These are phyloP conservation scores for Haemorhous mexicanus DNA, from an alignment of 2,113 vertebrate species.

Conservation along the genomic window DNA sequence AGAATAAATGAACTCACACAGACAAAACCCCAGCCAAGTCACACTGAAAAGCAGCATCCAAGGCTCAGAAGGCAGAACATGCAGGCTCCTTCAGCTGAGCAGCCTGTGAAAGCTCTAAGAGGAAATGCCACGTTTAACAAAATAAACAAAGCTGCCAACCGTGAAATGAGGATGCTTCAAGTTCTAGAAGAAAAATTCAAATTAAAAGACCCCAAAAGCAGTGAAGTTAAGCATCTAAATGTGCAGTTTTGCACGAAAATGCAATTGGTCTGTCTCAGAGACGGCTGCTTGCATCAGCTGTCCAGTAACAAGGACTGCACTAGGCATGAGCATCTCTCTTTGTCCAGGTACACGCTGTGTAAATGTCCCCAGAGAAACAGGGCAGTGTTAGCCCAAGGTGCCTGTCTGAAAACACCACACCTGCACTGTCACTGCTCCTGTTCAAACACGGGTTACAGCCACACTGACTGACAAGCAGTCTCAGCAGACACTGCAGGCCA, in stretches of 20 bases:
- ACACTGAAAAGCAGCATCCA: neutral
- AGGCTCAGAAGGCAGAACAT: neutral
- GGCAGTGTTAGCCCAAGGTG: neutral
- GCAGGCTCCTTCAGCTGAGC: neutral
- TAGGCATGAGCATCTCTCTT: rapidly evolving
- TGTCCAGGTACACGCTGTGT: rapidly evolving
- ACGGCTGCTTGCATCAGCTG: neutral
- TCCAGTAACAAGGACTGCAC: neutral
- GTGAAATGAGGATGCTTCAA: neutral
- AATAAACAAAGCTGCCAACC: neutral
- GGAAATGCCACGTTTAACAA: neutral
- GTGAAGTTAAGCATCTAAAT: neutral
- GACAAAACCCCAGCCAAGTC: neutral
- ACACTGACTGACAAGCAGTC: neutral
- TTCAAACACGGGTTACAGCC: neutral
- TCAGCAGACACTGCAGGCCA: neutral
- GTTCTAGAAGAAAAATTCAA: neutral
- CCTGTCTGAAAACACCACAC: neutral
- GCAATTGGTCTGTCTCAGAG: neutral
- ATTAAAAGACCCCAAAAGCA: neutral
- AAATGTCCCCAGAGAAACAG: neutral
- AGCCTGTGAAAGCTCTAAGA: neutral
- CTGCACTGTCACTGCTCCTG: neutral
- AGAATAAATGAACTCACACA: neutral
- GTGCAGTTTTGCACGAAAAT: neutral